phyloP scores from a whole-genome alignment of 2,888 invertebrate species.

The Caenorhabditis sulstoni region DNA sequence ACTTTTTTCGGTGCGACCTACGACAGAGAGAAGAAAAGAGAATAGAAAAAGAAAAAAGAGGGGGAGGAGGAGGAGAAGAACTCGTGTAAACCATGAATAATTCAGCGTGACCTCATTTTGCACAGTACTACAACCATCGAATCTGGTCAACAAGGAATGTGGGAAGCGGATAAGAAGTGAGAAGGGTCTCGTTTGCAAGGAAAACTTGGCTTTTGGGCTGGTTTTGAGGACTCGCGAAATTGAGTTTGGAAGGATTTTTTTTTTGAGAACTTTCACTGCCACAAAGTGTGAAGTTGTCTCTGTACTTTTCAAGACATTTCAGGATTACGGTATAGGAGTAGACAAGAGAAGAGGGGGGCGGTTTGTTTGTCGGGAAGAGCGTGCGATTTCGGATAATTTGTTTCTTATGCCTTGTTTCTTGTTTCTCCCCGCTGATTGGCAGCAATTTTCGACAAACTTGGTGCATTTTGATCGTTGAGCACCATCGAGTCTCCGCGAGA shows the following conservation, averaged over 20 bases:
- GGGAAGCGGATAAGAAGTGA: background rate
- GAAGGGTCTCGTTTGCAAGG: background rate
- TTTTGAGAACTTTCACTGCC: too few relatives aligned
- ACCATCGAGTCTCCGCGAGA: background rate
- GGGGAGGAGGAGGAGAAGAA: too few relatives aligned
- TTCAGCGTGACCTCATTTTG: conserved; percentile 12
- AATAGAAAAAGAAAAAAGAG: conserved; percentile 2
- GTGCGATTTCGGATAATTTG: conserved; percentile 42
- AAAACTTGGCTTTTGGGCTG: too few relatives aligned
- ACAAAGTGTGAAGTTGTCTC: too few relatives aligned
- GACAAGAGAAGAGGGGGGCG: background rate
- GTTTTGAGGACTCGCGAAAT: too few relatives aligned
- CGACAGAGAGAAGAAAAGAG: too few relatives aligned
- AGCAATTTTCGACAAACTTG: conserved; percentile 6
- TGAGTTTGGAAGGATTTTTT: too few relatives aligned
- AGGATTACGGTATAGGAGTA: background rate
- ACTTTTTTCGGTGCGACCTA: too few relatives aligned
- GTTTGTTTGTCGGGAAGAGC: too few relatives aligned
- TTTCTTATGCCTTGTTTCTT: conserved; percentile 29
- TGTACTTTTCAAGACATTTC: too few relatives aligned
- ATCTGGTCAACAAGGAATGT: conserved; percentile 12
- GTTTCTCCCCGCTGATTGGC: conserved; percentile 31
- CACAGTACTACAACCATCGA: conserved; percentile 5
- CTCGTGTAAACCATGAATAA: conserved; percentile 38
- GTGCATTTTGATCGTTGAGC: conserved; percentile 21